Percentiles rank a stretch among this genome's conserved stretches.
Conservation (phyloP, 2,888 invertebrate genomes). For the Tachystola acroxantha region DNA sequence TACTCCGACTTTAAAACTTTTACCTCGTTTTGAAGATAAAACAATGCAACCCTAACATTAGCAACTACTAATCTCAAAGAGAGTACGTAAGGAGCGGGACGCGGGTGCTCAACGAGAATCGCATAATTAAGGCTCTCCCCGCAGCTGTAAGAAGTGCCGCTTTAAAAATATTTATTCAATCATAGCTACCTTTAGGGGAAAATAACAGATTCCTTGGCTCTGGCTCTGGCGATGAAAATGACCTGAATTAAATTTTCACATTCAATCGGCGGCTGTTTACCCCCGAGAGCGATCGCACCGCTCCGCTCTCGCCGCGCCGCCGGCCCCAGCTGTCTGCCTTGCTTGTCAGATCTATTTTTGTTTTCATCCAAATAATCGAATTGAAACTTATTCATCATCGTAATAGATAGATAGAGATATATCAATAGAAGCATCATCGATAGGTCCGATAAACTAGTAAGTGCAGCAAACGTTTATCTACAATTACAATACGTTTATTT, state of each 20-base stretch:
- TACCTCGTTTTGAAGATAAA: conserved; percentile 20
- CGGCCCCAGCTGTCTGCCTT: conserved; percentile 29
- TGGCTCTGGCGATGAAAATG: conserved; percentile 56
- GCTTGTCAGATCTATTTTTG: conserved; percentile 37
- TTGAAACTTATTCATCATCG: background rate
- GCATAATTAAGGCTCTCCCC: too few relatives aligned
- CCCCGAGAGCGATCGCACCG: conserved; percentile 55
- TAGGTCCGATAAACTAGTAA: too few relatives aligned
- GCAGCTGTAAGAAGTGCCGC: too few relatives aligned
- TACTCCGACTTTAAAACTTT: conserved; percentile 21
- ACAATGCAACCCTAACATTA: conserved; percentile 27
- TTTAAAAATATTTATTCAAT: conserved; percentile 26
- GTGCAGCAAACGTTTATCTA: too few relatives aligned
- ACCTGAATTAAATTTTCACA: conserved; percentile 74
- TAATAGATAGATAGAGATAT: too few relatives aligned
- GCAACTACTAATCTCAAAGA: conserved; percentile 19
- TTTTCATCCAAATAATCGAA: background rate
- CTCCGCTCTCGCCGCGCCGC: conserved; percentile 18
- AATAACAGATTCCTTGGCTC: conserved; percentile 60
- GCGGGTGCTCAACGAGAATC: too few relatives aligned
- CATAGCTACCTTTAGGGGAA: conserved; percentile 53
- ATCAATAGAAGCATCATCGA: too few relatives aligned
- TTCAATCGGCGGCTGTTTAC: conserved; percentile 69
- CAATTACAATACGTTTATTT: too few relatives aligned
- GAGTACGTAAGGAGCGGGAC: too few relatives aligned